Base-by-base conservation (phyloP, 2,113 vertebrate species). In the Zeus faber region DNA sequence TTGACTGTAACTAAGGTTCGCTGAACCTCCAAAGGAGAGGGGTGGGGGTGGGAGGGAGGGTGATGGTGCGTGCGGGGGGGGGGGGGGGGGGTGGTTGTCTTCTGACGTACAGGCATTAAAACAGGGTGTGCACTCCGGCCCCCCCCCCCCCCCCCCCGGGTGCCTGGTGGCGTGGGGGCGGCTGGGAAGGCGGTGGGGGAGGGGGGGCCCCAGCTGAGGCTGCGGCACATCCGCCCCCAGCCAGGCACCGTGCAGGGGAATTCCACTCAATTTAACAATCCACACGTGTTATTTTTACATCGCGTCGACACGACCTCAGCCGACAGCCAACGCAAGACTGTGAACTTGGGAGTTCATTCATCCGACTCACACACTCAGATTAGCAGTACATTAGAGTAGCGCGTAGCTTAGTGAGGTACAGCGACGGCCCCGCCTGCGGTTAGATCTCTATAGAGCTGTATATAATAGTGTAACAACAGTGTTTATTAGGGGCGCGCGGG, bases 191-290 rank as follows among this genome's bases (percentile, higher is more conserved):
- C 3, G 33, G 33, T 7, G 9, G 33, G 31, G 8, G 31, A 13
- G 8, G 9, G 31, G 8, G 31, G 33, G 3, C 9, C 11, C 11
- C 11, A 37, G 33, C 4, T 14, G 9, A n/a, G 33, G 31, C 23
- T 26, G 14, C 23, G 16, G 23, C 29, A 14, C 48, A 18, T 25
- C 7, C 4, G 9, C 10, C 26, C 48, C 6, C 22, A 50, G 57
- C 63, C 31, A 17, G 46, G 46, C 35, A 61, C 54, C 58, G 16
- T 58, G 56, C 64, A 82, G 74, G 78, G 77, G 84, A 85, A 79
- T 80, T 67, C 82, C 80, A 80, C 79, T 74, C 55, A 73, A 49
- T 72, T 33, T 21, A 21, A 62, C 35, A 63, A 16, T 52, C 35
- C 17, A n/a, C 62, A n/a, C 62, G 62, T 64, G 57, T 59, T 72